Evolutionary conservation across 2,797 vertebrate species (phyloP), one percentile per base, ranked within the genome.

Genomic region (Melanotaenia nigrans): DNA sequence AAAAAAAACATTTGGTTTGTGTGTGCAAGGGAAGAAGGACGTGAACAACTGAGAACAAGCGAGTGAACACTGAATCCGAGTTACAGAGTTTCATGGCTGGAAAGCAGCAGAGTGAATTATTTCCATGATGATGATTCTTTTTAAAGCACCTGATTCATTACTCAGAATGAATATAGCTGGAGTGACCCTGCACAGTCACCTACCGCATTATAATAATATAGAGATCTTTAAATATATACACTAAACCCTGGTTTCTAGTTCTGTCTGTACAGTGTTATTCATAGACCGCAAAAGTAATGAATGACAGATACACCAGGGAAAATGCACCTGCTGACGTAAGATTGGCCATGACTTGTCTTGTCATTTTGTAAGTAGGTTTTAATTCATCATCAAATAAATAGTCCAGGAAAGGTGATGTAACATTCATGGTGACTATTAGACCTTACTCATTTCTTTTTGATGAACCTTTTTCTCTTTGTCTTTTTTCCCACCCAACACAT

Each of bases 141-240:
- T 63, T 61, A 58, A 75, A 74, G 35, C 85, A 82, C 81, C 71
- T 79, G 76, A 70, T 62, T 71, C 67, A 59, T 49, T 51, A 54
- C 40, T 5, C 67, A 81, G 67, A 81, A 74, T 59, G 66, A 73
- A 81, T 89, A 85, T 88, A 70, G 78, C 68, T 73, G 65, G 81
- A 71, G 60, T 77, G 76, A 83, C 79, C 74, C 66, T 71, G 53
- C 62, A 56, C 62, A 36, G 61, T 79, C 51, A 73, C 24, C 30
- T 24, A 68, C 77, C 66, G 73, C 75, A 57, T 58, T 59, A 24
- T 69, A 86, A 75, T 87, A 76, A 90, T 89, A 88, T 65, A 82
- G 91, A 93, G 93, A 93, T 90, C 74, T 58, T 83, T 80, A 64
- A 78, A 56, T 3, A 18, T 18, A 58, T 47, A 73, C 60, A 69